Conservation (phyloP, 2,113 vertebrate genomes). For the Motacilla alba region DNA sequence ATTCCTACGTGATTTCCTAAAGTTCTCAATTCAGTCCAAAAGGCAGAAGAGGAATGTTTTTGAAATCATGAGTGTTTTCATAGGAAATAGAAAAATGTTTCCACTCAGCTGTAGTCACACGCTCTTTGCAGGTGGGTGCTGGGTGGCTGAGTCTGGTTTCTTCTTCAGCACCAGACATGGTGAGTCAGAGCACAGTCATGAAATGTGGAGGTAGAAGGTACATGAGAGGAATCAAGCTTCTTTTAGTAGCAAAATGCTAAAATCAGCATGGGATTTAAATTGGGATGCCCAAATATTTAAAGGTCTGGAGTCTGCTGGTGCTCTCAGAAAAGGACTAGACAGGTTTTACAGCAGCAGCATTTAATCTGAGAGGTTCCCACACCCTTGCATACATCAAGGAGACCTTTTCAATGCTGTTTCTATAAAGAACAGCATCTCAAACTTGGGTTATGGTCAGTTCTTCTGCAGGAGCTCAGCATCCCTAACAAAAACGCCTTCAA, state of each 20-base stretch:
- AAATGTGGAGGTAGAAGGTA: not conserved
- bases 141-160: not conserved
- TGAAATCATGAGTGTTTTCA: not conserved
- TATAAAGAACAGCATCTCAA: not conserved
- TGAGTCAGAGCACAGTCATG: not conserved
- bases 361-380: not conserved
- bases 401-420: not conserved
- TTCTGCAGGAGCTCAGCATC: not conserved
- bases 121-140: not conserved
- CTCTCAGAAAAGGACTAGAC: not conserved
- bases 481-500: not conserved
- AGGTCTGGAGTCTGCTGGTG: not conserved
- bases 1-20: not conserved
- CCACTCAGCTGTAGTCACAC: not conserved
- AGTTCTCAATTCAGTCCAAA: not conserved
- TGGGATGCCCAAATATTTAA: not conserved
- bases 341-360: not conserved
- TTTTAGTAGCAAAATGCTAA: not conserved
- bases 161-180: not conserved
- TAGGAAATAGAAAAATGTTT: not conserved
- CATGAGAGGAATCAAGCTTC: not conserved
- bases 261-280: not conserved
- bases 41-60: not conserved
- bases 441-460: accelerated
- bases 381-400: accelerated